A percentile compares a stretch with the other conserved stretches of the same genome.
Conservation (phyloP, 2,797 vertebrate genomes). For the Pseudochirops corinnae region DNA sequence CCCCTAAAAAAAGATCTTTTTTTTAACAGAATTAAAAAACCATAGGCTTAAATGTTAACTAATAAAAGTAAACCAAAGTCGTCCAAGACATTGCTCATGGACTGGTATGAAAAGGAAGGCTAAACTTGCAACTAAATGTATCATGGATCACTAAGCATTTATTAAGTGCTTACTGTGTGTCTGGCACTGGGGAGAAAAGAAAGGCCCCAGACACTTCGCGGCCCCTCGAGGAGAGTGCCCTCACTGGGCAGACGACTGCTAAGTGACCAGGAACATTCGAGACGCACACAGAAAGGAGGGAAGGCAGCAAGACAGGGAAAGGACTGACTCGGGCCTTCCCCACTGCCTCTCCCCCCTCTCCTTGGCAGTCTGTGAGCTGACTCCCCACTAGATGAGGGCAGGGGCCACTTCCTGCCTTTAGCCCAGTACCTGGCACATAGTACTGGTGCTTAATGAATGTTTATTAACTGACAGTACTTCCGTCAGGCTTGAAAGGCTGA, state of each 20-base stretch:
- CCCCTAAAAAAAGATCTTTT: not conserved
- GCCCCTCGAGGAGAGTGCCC: not conserved
- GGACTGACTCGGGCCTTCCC: not conserved
- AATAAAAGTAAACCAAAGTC: not conserved
- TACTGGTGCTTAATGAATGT: not conserved
- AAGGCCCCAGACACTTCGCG: not conserved
- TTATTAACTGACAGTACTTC: not conserved
- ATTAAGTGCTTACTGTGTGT: not conserved
- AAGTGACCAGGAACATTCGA: fast-evolving
- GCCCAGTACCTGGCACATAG: not conserved
- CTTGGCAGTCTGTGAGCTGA: not conserved
- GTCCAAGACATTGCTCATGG: not conserved
- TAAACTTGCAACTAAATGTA: not conserved
- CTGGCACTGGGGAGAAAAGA: not conserved
- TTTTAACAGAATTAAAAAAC: not conserved
- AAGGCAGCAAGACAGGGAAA: not conserved
- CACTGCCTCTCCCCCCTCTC: not conserved
- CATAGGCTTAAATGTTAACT: not conserved
- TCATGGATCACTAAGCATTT: not conserved
- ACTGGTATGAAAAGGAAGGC: not conserved
- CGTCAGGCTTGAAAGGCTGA: not conserved
- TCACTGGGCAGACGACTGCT: not conserved
- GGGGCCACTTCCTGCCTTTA: not conserved
- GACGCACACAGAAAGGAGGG: not conserved
- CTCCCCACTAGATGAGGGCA: not conserved